A percentile compares a stretch with the other conserved stretches of the same genome.
Conservation (phyloP, 2,113 vertebrate species). For the Tragelaphus buxtoni region DNA sequence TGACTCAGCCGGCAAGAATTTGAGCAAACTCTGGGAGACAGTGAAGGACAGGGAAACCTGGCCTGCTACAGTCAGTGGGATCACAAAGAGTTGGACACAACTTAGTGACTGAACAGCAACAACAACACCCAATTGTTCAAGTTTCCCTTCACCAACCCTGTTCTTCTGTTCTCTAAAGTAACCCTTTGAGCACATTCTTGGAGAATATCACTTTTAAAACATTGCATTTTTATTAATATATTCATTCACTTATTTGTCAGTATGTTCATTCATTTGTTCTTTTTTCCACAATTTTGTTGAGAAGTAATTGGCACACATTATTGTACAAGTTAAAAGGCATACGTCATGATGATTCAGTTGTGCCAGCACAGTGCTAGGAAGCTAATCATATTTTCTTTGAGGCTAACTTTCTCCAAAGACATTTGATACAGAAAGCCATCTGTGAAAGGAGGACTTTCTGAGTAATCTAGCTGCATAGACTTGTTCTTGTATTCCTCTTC, state of each 20-base stretch:
- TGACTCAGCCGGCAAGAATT: rapidly evolving
- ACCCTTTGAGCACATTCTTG: neutral
- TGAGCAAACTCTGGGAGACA: neutral
- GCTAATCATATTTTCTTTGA: neutral
- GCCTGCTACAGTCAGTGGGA: neutral
- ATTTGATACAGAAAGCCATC: neutral
- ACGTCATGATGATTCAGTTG: neutral
- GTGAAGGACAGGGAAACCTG: neutral
- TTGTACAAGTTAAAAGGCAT: neutral
- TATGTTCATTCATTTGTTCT: neutral
- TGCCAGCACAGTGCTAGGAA: neutral
- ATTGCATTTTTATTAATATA: neutral
- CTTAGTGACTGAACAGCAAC: neutral
- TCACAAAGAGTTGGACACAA: neutral
- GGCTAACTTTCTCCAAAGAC: neutral
- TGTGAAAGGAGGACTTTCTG: neutral
- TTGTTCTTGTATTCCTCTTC: neutral
- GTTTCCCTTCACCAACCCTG: neutral
- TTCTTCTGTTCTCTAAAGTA: neutral
- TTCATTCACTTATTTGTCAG: neutral
- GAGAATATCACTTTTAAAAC: neutral
- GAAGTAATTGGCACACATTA: neutral
- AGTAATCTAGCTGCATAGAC: neutral
- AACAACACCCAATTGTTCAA: rapidly evolving
- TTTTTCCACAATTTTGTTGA: neutral